These are phyloP conservation scores for Centropyge bicolor DNA, from an alignment of 2,797 vertebrate genomes.

Conservation along the genomic window DNA sequence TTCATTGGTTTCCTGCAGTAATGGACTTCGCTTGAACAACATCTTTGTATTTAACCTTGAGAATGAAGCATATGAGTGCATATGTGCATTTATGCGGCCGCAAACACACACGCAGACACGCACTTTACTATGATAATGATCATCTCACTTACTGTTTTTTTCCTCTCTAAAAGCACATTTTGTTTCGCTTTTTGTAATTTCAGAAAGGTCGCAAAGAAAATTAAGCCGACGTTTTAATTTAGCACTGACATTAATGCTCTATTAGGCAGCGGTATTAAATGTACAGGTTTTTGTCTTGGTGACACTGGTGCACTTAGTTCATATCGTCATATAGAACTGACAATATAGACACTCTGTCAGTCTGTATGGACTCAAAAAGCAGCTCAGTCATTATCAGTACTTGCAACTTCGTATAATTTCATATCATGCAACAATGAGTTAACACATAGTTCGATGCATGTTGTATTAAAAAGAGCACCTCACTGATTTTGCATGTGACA, in stretches of 20 bases:
- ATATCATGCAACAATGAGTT: not conserved
- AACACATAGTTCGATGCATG: not conserved
- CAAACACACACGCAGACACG: slow-evolving; percentile 45
- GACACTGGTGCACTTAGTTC: not conserved
- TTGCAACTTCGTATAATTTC: not conserved
- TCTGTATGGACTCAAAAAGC: not conserved
- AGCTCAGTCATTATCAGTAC: not conserved
- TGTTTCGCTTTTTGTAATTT: slow-evolving; percentile 40
- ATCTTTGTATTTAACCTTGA: slow-evolving; percentile 86
- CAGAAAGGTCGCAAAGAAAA: slow-evolving; percentile 46
- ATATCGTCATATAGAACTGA: not conserved
- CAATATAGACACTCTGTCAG: too few relatives aligned
- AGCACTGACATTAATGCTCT: slow-evolving; percentile 23
- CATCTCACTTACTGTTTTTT: slow-evolving; percentile 36
- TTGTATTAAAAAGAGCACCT: not conserved
- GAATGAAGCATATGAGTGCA: slow-evolving; percentile 63
- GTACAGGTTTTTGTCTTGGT: slow-evolving; percentile 12
- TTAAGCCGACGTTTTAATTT: slow-evolving; percentile 37
- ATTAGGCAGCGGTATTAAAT: slow-evolving; percentile 10
- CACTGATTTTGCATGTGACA: not conserved
- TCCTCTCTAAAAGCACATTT: slow-evolving; percentile 58
- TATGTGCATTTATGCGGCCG: slow-evolving; percentile 55
- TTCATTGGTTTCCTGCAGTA: slow-evolving; percentile 82
- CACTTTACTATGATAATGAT: slow-evolving; percentile 58
- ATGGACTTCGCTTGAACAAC: slow-evolving; percentile 82